Evolutionary conservation across 53 echinoderm and acorn worm genomes (phyloP).

Genomic region (Echinometra lucunter): DNA sequence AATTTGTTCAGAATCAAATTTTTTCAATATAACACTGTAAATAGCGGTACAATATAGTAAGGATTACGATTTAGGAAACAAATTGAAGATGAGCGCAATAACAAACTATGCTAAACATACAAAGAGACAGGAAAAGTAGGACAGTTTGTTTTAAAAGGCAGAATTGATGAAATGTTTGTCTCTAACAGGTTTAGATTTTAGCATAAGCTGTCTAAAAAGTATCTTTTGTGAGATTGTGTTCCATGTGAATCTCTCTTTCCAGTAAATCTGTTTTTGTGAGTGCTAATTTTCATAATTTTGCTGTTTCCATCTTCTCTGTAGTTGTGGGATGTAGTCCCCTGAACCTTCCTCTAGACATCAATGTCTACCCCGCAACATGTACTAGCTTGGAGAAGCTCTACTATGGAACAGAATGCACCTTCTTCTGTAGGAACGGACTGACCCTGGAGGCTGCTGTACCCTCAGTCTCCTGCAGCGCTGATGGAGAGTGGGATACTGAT

Average conservation of each 20-base stretch:
- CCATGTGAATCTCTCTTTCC: background rate
- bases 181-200: too few species aligned
- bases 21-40: too few species aligned
- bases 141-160: too few species aligned
- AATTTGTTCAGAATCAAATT: too few species aligned
- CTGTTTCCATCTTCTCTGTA: background rate
- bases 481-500: constrained; percentile 80
- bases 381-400: constrained; percentile 67
- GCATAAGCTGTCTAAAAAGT: too few species aligned
- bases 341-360: constrained; percentile 10
- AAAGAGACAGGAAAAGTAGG: too few species aligned
- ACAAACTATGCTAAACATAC: too few species aligned
- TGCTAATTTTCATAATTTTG: background rate
- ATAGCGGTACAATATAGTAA: too few species aligned
- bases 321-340: constrained; percentile 63
- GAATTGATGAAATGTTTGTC: too few species aligned
- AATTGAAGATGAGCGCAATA: too few species aligned
- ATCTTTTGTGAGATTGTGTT: too few species aligned
- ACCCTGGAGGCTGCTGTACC: constrained; percentile 63
- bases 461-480: constrained; percentile 76
- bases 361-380: constrained; percentile 79
- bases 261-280: background rate
- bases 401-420: constrained; percentile 79
- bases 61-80: too few species aligned
- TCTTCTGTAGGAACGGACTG: constrained; percentile 84